Base-by-base conservation (phyloP, 64 coral and sea anemone species). In the Actinia tenebrosa region DNA sequence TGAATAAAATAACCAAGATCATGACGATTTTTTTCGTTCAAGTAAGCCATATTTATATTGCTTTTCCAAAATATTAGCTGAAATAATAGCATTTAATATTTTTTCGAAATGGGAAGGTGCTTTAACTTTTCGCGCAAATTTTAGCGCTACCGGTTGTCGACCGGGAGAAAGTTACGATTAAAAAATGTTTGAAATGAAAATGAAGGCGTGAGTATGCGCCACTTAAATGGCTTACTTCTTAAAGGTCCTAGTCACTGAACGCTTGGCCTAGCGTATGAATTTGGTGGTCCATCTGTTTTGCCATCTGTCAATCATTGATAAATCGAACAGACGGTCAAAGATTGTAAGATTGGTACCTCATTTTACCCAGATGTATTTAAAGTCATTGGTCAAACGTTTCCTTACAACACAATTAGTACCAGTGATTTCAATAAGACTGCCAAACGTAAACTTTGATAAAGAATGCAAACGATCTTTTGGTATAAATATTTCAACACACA, bases 71-170 rank as follows among this genome's bases (percentile, higher is more conserved):
- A 18, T 23, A 66, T 66, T 5, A 23, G 3, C 19, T n/a, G 20
- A 66, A 66, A 23, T 0, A 5, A 23, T 6, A 1, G 30, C 25
- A 23, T 42, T 75, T 16, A 7, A 79, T 79, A 30, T 79, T 79
- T 79, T 79, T 79, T 45, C 77, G 42, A 17, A 46, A 45, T 79
- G 27, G 45, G 8, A 47, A 79, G 27, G 77, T 79, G 27, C 77
- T 79, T 79, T 53, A 81, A 81, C 42, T 53, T 81, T 81, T 81
- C 45, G 79, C 79, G 79, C 79, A 45, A 81, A 52, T 13, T 81
- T 81, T 50, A 19, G 42, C 2, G 45, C 15, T n/a, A 10, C 10
- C 19, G 11, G 79, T 75, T 75, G 27, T 75, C 26, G 69, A 72
- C 42, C 42, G 8, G 25, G 10, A 37, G 69, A 72, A 72, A 66